Evolutionary conservation across 1,140 invertebrate genomes (phyloP).

Genomic region (Drosophila prosaltans): DNA sequence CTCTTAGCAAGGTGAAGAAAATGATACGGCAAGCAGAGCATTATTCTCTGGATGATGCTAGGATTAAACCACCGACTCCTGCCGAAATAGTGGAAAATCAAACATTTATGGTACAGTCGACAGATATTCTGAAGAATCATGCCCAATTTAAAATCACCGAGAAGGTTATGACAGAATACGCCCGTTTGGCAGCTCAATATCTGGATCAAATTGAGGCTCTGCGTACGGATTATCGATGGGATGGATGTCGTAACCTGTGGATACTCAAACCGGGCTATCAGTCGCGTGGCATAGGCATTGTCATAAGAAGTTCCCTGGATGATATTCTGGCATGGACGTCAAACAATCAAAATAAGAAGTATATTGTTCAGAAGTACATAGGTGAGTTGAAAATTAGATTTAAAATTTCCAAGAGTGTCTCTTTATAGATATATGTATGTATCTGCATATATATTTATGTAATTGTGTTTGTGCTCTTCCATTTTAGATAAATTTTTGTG

Average conservation of each 20-base stretch:
- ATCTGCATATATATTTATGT: too few species aligned
- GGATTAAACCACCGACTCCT: conserved; percentile 45
- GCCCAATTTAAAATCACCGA: conserved; percentile 83
- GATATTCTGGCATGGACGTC: conserved; percentile 88
- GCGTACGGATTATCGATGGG: conserved; percentile 84
- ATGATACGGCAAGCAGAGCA: conserved; percentile 68
- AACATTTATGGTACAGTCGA: conserved; percentile 85
- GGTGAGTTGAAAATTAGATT: conserved; percentile 84
- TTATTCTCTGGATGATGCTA: conserved; percentile 59
- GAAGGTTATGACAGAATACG: conserved; percentile 83
- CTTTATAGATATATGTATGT: too few species aligned
- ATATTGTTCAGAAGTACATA: conserved; percentile 96
- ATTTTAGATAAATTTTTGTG: background rate
- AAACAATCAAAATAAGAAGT: conserved; percentile 87
- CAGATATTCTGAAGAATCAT: conserved; percentile 83
- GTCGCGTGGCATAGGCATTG: conserved; percentile 94
- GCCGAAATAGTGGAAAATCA: conserved; percentile 87
- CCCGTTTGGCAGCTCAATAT: conserved; percentile 85
- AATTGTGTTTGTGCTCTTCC: background rate
- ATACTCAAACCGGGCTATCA: conserved; percentile 95
- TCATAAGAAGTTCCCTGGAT: conserved; percentile 84
- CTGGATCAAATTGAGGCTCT: conserved; percentile 87
- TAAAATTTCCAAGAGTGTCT: too few species aligned
- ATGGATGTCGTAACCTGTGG: conserved; percentile 94
- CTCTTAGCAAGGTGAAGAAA: conserved; percentile 78